phyloP scores from a whole-genome alignment of 2,888 invertebrate genomes.

The Poecilobothrus nobilitatus region DNA sequence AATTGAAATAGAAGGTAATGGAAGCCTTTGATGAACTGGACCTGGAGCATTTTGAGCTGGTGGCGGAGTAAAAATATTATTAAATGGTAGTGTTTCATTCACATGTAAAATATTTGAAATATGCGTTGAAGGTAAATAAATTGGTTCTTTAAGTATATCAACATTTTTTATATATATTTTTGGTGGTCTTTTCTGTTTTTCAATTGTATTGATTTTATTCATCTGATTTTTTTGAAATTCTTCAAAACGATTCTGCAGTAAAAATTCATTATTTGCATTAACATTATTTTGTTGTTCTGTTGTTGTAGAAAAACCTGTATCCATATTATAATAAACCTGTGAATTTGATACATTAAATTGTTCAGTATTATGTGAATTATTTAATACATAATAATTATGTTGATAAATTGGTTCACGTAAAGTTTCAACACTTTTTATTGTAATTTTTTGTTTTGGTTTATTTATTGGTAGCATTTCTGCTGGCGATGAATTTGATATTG shows the following conservation, averaged over 20 bases:
- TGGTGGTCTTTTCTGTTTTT: slow-evolving; percentile 32
- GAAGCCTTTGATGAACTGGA: slow-evolving; percentile 26
- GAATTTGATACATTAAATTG: not conserved
- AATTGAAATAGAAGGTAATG: slow-evolving; percentile 22
- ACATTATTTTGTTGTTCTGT: slow-evolving; percentile 12
- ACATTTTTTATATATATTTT: slow-evolving; percentile 44
- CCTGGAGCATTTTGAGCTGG: slow-evolving; percentile 14
- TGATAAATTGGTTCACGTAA: slow-evolving; percentile 35
- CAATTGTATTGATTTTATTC: slow-evolving; percentile 16
- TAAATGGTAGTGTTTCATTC: slow-evolving; percentile 18
- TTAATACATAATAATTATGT: slow-evolving; percentile 18
- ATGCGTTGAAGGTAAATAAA: slow-evolving; percentile 31
- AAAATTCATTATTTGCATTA: slow-evolving; percentile 17
- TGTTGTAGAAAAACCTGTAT: slow-evolving; percentile 12
- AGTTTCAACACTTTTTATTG: slow-evolving; percentile 41
- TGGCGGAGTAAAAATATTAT: slow-evolving; percentile 15
- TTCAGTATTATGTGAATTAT: not conserved
- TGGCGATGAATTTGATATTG: not conserved
- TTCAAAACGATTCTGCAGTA: slow-evolving; percentile 16
- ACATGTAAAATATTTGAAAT: slow-evolving; percentile 24
- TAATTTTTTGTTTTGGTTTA: slow-evolving; percentile 36
- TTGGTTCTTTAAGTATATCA: slow-evolving; percentile 39
- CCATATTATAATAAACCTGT: slow-evolving; percentile 13
- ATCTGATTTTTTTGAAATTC: slow-evolving; percentile 12
- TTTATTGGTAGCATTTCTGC: slow-evolving; percentile 16